Percentiles rank a stretch among this genome's conserved stretches.
phyloP scores from a whole-genome alignment of 2,797 vertebrate genomes.

The Chloroceryle inda region DNA sequence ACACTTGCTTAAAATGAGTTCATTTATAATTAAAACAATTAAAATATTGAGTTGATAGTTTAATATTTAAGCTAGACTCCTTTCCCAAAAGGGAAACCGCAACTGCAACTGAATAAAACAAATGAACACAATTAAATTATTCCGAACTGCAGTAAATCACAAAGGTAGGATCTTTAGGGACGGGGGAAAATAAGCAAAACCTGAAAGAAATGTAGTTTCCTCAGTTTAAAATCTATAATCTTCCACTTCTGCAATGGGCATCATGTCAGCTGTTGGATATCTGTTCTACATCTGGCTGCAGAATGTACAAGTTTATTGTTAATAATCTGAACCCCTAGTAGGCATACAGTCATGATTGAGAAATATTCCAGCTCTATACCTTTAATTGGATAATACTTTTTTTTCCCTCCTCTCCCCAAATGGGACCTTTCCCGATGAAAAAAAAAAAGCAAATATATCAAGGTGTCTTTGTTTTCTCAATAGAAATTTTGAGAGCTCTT shows the following conservation, averaged over 20 bases:
- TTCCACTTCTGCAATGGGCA: not conserved
- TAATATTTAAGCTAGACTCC: constrained; percentile 23
- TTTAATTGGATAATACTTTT: not conserved
- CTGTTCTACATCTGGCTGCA: not conserved
- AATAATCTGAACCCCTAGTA: not conserved
- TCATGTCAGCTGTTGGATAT: not conserved
- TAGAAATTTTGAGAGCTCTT: not conserved
- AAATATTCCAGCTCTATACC: not conserved
- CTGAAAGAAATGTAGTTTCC: not conserved
- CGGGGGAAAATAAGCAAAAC: not conserved
- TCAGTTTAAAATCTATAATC: not conserved
- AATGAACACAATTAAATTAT: not conserved
- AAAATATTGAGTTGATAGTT: constrained; percentile 63
- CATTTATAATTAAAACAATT: constrained; percentile 62
- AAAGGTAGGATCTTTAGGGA: not conserved
- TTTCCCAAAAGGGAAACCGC: not conserved
- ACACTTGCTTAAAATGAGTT: not conserved
- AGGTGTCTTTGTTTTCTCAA: not conserved
- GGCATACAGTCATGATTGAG: not conserved
- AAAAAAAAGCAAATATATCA: not conserved
- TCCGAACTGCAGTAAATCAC: constrained; percentile 14
- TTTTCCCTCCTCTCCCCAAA: not conserved
- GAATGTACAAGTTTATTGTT: not conserved
- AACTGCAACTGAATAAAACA: constrained; percentile 16
- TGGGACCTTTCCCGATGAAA: not conserved